Evolutionary conservation across 1,140 invertebrate genomes (phyloP), one percentile per base, ranked within the genome.

Genomic region (Anadara kagoshimensis): DNA sequence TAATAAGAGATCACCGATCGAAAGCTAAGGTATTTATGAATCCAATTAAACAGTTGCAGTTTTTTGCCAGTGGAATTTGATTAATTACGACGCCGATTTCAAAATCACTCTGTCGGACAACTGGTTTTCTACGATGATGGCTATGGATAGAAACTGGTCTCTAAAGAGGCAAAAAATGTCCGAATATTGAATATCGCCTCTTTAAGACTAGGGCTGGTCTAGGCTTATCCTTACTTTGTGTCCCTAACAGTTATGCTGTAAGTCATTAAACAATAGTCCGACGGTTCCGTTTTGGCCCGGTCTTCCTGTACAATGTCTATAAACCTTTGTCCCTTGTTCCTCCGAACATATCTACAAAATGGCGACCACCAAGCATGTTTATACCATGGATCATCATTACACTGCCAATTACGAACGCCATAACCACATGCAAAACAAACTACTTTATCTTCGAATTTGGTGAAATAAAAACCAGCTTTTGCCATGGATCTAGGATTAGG

Each of bases 391-490:
- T 69, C 44, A 36, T 69, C 66, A 0, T 22, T 10, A 59, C 4
- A 47, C 5, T 57, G 36, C 56, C 66, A 69, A 49, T 59, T 58
- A 47, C 66, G 41, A 10, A 69, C 20, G 29, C 66, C 66, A 36
- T 69, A 29, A 14, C 66, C 66, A 59, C 66, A 69, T 44, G 36
- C 45, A 20, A 45, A 47, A n/a, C 66, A 69, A 16, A 29, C 45
- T 11, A 69, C 56, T 49, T 69, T 69, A 45, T 69, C 66, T 41
- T 69, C 66, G 11, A 58, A 47, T 12, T 56, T 43, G 18, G 66
- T 69, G 22, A 49, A 69, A 59, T 69, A 69, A n/a, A 69, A 69
- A 49, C 66, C 66, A 18, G 66, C 66, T 16, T 69, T 56, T 26
- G 66, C 43, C 56, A 69, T 22, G 18, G 16, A 10, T 20, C 0